Percentiles rank a stretch among this genome's conserved stretches.
Conservation (phyloP, 1,140 invertebrate species). For the Pogonomyrmex barbatus region DNA sequence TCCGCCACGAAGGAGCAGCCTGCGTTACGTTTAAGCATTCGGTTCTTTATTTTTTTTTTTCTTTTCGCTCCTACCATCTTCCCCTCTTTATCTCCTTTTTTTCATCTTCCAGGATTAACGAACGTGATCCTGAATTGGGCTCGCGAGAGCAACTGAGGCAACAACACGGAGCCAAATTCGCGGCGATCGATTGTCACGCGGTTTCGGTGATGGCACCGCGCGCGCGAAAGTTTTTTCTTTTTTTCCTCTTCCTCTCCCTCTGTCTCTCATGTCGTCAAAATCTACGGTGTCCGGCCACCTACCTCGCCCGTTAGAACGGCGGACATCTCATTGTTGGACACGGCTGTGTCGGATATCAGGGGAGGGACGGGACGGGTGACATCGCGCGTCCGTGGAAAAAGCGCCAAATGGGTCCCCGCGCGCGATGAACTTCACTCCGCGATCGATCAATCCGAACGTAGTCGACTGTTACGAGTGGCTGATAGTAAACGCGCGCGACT, state of each 20-base stretch:
- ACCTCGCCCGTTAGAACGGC: neutral
- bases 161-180: neutral
- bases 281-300: neutral
- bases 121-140: neutral
- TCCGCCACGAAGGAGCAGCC: slow-evolving; percentile 66
- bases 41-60: neutral
- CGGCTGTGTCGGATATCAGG: slow-evolving; percentile 25
- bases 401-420: slow-evolving; percentile 24
- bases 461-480: neutral
- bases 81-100: neutral
- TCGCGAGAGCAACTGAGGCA: neutral
- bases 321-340: neutral
- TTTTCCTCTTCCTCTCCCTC: neutral
- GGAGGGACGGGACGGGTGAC: neutral
- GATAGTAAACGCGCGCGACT: neutral
- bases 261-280: neutral
- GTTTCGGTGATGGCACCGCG: neutral
- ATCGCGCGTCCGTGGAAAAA: slow-evolving; percentile 23
- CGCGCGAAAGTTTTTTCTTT: neutral
- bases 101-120: too few relatives aligned
- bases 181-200: slow-evolving; percentile 8
- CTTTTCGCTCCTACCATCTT: neutral
- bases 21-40: neutral
- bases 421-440: slow-evolving; percentile 25
- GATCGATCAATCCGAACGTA: slow-evolving; percentile 65